phyloP scores from a whole-genome alignment of 2,113 vertebrate species.

The Corvus hawaiiensis region DNA sequence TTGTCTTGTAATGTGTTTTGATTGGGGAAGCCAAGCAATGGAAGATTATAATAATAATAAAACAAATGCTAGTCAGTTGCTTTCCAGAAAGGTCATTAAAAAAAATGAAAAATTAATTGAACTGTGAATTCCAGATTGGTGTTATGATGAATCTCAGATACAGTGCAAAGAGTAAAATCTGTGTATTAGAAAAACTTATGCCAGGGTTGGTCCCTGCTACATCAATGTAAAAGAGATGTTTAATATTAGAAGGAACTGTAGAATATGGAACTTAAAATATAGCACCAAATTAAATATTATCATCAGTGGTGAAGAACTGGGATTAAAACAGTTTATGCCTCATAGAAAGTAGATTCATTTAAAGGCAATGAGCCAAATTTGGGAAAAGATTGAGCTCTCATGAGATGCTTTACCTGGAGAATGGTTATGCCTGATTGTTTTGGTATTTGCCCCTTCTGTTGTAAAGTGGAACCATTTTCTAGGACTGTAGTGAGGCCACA shows the following conservation, averaged over 20 bases:
- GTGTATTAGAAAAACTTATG: neutral
- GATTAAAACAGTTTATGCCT: neutral
- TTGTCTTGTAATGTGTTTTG: neutral
- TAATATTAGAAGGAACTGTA: neutral
- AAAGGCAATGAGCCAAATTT: neutral
- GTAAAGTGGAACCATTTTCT: neutral
- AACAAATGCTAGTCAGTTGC: neutral
- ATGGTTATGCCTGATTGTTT: neutral
- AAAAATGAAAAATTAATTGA: slow-evolving; percentile 51
- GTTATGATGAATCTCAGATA: neutral
- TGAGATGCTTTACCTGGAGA: neutral
- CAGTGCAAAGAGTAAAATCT: neutral
- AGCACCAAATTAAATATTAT: neutral
- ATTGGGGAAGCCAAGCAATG: neutral
- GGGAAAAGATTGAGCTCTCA: neutral
- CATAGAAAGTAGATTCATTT: neutral
- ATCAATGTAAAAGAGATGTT: neutral
- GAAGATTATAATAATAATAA: slow-evolving; percentile 17
- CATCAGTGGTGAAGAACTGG: neutral
- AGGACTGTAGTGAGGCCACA: neutral
- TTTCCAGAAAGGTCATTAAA: slow-evolving; percentile 12
- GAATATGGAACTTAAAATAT: neutral
- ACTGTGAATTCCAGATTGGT: neutral
- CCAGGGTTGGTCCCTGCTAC: neutral
- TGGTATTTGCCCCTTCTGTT: neutral